phyloP scores from a whole-genome alignment of 2,888 invertebrate genomes.

The Micoletzkya japonica region DNA sequence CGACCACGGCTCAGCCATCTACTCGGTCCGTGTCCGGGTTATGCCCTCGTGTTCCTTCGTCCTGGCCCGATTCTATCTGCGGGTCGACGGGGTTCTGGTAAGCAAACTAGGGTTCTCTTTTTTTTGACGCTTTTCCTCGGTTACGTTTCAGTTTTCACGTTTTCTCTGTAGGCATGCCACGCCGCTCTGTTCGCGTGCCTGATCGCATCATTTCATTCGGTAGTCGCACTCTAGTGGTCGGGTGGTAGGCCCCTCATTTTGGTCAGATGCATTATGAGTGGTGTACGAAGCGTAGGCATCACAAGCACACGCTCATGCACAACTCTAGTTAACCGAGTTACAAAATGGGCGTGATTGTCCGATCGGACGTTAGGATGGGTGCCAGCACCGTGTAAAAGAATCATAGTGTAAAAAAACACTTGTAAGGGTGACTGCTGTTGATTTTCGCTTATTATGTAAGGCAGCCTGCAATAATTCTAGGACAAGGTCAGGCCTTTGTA shows the following conservation, averaged over 20 bases:
- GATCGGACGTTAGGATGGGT: no score
- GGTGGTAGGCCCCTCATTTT: not conserved
- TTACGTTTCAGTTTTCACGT: slow-evolving; percentile 64
- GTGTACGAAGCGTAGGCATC: no score
- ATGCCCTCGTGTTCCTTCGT: slow-evolving; percentile 93
- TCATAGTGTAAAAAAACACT: no score
- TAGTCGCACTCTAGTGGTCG: not conserved
- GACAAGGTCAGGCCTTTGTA: no score
- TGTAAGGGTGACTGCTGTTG: no score
- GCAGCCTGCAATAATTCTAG: no score
- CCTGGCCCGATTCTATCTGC: slow-evolving; percentile 83
- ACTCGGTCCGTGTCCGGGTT: slow-evolving; percentile 72
- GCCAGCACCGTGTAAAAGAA: no score
- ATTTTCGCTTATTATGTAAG: no score
- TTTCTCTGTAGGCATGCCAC: not conserved
- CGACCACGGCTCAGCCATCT: slow-evolving; percentile 78
- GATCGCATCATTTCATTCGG: not conserved
- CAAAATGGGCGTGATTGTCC: no score
- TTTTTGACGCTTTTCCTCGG: no score
- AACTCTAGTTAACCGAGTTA: no score
- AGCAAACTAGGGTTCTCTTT: slow-evolving; percentile 50
- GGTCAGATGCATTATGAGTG: not conserved
- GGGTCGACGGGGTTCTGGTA: slow-evolving; percentile 90
- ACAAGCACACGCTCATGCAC: no score
- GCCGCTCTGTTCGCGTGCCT: not conserved